phyloP scores from a whole-genome alignment of 1,140 invertebrate genomes.

The Notospermus geniculatus region DNA sequence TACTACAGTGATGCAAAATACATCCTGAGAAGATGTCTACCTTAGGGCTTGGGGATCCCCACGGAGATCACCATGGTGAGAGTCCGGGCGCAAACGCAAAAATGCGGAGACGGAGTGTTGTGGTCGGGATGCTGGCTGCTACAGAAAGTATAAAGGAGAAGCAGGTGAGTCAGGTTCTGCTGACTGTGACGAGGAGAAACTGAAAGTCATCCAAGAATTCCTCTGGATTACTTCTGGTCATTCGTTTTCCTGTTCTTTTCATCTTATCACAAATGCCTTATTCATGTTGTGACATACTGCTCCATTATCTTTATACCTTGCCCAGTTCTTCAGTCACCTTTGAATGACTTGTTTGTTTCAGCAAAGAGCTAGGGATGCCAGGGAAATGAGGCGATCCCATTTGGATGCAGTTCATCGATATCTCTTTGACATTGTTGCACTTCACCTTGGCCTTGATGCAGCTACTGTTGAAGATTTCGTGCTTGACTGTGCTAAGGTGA shows the following conservation, averaged over 20 bases:
- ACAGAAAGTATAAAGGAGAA: constrained; percentile 32
- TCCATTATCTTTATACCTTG: no score
- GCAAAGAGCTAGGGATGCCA: constrained; percentile 28
- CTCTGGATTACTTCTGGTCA: neutral
- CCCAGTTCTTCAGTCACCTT: no score
- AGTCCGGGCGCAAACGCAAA: no score
- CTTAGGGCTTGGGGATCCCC: no score
- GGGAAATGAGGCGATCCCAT: constrained; percentile 28
- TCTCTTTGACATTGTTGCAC: constrained; percentile 24
- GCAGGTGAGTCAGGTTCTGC: constrained; percentile 21
- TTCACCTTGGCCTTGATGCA: constrained; percentile 28
- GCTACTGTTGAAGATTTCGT: constrained; percentile 34
- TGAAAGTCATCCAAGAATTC: neutral
- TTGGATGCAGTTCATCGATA: constrained; percentile 29
- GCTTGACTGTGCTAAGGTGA: constrained; percentile 33
- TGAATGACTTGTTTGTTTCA: constrained; percentile 10
- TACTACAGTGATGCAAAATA: no score
- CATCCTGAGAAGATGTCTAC: no score
- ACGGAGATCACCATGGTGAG: no score
- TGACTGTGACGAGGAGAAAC: neutral
- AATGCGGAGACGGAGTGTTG: constrained; percentile 21
- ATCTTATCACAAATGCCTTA: neutral
- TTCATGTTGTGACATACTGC: no score
- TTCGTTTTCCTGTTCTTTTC: constrained; percentile 1
- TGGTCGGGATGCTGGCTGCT: constrained; percentile 24